Evolutionary conservation across 2,797 vertebrate genomes (phyloP), one percentile per base, ranked within the genome.

Genomic region (Paedocypris micromegethes): DNA sequence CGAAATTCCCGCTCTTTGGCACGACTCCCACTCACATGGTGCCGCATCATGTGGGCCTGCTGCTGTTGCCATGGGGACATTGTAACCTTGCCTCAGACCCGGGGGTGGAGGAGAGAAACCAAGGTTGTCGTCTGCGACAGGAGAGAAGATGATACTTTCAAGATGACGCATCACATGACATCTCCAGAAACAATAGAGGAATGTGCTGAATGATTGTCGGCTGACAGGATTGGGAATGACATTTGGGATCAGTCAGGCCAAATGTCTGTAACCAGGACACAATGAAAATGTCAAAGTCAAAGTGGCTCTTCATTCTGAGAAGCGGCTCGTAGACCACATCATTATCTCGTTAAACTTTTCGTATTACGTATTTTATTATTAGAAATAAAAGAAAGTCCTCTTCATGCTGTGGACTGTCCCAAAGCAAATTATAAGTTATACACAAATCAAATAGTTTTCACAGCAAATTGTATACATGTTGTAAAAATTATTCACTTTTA

Each of bases 1-100:
- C 86, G 23, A 86, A 87, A 86, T 87, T 87, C 87, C 83, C 83
- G 86, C 79, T 79, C 78, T 78, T 86, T 90, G 89, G 88, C 88
- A 81, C 68, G 60, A 56, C 78, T 88, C 88, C 88, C 84, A 84
- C 87, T 90, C 88, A 86, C 86, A 88, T 88, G 85, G 87, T 87
- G 89, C 84, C 80, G 80, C 89, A 80, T 81, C 80, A 78, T 77
- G 70, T 79, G 75, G 86, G 86, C 85, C 84, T 88, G 83, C 85
- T 85, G 87, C 86, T 84, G 90, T 91, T 90, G 88, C 88, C 87
- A 91, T 91, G 88, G 88, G 84, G 88, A 90, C 85, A 78, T 85
- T 82, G 58, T 84, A 86, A 86, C 88, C 88, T 86, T 86, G 85
- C 79, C 72, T 80, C 84, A 83, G 80, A 83, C 86, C 83, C 80